phyloP scores from a whole-genome alignment of 2,113 vertebrate genomes.

The Heterotis niloticus region DNA sequence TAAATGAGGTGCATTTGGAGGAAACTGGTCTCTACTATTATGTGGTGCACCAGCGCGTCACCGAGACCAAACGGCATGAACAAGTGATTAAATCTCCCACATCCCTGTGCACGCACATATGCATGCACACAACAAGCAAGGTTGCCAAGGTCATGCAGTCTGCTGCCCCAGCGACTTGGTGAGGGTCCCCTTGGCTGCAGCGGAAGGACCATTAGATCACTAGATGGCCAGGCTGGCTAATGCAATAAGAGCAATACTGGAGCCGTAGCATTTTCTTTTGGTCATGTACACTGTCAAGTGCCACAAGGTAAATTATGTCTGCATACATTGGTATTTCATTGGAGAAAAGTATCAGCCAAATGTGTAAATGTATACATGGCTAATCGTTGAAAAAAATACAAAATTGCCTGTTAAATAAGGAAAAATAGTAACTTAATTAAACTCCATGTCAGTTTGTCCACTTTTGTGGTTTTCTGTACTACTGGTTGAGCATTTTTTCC shows the following conservation, averaged over 20 bases:
- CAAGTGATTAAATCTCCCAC: neutral
- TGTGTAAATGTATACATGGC: no score
- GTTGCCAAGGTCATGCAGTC: neutral
- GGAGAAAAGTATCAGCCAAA: no score
- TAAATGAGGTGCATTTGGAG: neutral
- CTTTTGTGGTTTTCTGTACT: no score
- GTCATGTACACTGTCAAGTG: no score
- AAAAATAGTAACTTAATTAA: no score
- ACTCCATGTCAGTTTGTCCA: no score
- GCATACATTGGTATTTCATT: no score
- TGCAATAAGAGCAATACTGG: slow-evolving; percentile 54
- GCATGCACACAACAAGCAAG: neutral
- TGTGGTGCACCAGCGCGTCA: neutral
- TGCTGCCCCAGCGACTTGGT: neutral
- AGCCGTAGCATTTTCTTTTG: slow-evolving; percentile 19
- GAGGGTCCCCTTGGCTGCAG: slow-evolving; percentile 30
- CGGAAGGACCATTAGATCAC: slow-evolving; percentile 50
- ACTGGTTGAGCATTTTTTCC: no score
- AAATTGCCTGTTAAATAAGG: no score
- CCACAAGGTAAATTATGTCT: no score
- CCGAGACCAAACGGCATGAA: no score
- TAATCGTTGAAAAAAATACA: no score
- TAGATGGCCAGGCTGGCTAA: slow-evolving; percentile 66
- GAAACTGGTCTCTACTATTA: neutral
- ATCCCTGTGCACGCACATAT: neutral